Base-by-base conservation (phyloP, 2,888 invertebrate genomes). In the Stegana nigrithorax region DNA sequence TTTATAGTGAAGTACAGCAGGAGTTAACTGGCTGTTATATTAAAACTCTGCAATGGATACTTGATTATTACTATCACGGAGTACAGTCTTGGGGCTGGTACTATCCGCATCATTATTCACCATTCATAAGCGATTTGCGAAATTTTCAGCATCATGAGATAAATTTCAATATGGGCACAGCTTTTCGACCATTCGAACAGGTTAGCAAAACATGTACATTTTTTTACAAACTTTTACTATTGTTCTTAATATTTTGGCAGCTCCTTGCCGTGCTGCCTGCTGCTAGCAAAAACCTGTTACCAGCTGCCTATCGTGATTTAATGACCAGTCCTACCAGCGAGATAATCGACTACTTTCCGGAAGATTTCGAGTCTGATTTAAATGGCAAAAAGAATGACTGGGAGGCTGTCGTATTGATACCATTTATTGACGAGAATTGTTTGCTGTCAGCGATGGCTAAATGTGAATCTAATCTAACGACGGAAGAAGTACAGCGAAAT, bases 41-140 rank as follows among this genome's bases (percentile, higher is more conserved):
- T 8, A 88, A 92, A 42, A 98, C 97, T 0, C 91, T 99, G 55
- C 98, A 98, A 78, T 99, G 98, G 98, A 96, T 96, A 81, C 87
- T 98, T 17, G 90, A 93, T 81, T 99, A 99, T 85, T 99, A 99
- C 85, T 98, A 97, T 86, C 92, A 95, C 78, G 98, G 98, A 5
- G 95, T 97, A 47, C 93, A 93, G 57, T 97, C 97, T 0, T 99
- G 99, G 99, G 94, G 95, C 27, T 99, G 98, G 98, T 98, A 89
- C 86, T 99, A 97, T 85, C 97, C 97, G 0, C 94, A 95, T 81
- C 98, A 99, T 85, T 99, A 98, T 86, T 94, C 98, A 0, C 98
- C 98, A 0, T 98, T 93, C 83, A 93, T 97, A 72, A 97, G 97
- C 2, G 98, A 98, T 83, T 90, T 98, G 32, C 91, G 90, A 73